Evolutionary conservation across 2,113 vertebrate genomes (phyloP), one percentile per base, ranked within the genome.

Genomic region (Cinclus mexicanus): DNA sequence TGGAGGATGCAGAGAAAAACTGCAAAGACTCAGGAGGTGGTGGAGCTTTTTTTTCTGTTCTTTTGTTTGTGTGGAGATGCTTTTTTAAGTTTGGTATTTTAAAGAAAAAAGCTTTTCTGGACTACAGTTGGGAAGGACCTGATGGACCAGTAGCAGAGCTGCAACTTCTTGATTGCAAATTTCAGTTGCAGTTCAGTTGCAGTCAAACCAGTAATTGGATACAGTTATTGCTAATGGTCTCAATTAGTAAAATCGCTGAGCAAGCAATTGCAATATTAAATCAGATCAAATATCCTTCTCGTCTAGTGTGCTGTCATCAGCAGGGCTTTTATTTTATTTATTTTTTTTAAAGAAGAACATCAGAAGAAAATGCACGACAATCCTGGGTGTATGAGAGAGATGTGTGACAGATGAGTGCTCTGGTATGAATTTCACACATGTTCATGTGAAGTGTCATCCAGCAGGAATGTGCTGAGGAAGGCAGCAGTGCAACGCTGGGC

Each of bases 381-480:
- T 57, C 17, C 28, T 50, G 71, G 55, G 55, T 63, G 35, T 39
- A 29, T 0, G 28, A 72, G 68, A 83, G 71, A 87, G 82, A 74
- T 88, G 68, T 90, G 79, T 88, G 92, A 83, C 84, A 91, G 84
- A 87, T 94, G 93, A 88, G 47, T 69, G n/a, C 50, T 83, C 44
- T 93, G 69, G 50, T 61, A 53, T 0, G 2, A 78, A 80, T 93
- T 94, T 95, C 70, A 28, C 81, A 87, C 37, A 7, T 91, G 79
- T 93, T 93, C 67, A 11, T 41, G 14, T 44, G 0, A 67, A 80
- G 47, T 88, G 75, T 94, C 92, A 94, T 42, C 50, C 63, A 67
- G 25, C 70, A 93, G 67, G 91, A 96, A 94, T 91, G 91, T 89
- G 94, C 87, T 83, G 84, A 90, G 92, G 61, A 49, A 39, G 84